Percentiles rank a stretch among this genome's conserved stretches.
Evolutionary conservation across 1,140 invertebrate genomes (phyloP).

Genomic region (Drosophila insularis): DNA sequence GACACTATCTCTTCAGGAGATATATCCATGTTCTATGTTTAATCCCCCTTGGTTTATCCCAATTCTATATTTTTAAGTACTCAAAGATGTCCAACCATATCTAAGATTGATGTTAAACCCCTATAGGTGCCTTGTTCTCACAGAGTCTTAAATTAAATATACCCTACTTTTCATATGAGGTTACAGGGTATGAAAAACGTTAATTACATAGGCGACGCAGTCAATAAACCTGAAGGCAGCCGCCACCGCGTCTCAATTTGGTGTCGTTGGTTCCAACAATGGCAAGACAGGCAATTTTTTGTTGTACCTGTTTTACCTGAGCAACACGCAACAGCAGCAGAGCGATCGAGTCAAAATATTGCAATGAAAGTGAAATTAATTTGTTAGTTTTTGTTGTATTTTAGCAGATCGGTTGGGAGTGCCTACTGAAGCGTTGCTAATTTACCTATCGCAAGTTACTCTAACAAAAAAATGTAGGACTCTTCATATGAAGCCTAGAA

Average conservation of each 20-base stretch:
- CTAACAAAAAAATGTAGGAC: too few species aligned
- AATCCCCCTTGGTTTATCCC: too few species aligned
- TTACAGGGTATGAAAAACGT: constrained; percentile 37
- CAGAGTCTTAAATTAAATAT: background rate
- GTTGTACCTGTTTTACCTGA: constrained; percentile 13
- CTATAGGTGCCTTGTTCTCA: background rate
- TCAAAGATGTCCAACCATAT: too few species aligned
- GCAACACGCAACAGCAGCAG: constrained; percentile 21
- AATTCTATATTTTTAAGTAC: too few species aligned
- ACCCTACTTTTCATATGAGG: background rate
- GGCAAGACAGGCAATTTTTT: constrained; percentile 44
- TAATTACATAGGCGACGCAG: constrained; percentile 67
- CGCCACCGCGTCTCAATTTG: constrained; percentile 20
- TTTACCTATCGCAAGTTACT: background rate
- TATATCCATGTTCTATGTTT: too few species aligned
- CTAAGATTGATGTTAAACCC: too few species aligned
- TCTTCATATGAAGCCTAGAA: too few species aligned
- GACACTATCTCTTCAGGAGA: background rate
- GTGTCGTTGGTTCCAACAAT: constrained; percentile 43
- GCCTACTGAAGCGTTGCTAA: background rate
- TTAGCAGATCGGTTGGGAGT: background rate
- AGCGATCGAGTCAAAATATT: constrained; percentile 32
- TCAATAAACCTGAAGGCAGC: constrained; percentile 65
- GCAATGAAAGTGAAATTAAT: constrained; percentile 77
- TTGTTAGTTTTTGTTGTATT: constrained; percentile 48